A percentile compares a stretch with the other conserved stretches of the same genome.
phyloP scores from a whole-genome alignment of 2,113 vertebrate genomes.

The Garra rufa region DNA sequence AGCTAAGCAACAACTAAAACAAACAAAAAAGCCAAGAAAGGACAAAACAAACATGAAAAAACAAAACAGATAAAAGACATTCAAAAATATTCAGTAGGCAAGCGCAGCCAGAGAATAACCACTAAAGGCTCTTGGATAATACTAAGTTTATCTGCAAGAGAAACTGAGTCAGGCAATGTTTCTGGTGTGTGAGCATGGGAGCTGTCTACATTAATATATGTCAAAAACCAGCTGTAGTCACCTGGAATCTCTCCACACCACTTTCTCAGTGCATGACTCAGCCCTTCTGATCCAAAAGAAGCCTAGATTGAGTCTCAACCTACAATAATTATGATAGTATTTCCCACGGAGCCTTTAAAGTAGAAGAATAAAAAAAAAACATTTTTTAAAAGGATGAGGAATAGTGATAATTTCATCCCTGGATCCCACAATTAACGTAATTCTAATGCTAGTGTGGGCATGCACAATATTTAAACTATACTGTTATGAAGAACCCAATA shows the following conservation, averaged over 20 bases:
- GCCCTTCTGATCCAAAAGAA: neutral
- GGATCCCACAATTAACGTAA: neutral
- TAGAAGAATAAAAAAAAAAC: neutral
- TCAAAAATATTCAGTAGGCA: too few relatives aligned
- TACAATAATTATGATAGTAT: neutral
- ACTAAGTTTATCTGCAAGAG: neutral
- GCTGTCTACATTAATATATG: neutral
- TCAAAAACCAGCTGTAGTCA: neutral
- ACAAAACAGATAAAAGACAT: too few relatives aligned
- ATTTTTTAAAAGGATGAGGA: neutral
- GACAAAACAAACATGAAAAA: too few relatives aligned
- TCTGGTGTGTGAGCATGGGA: neutral
- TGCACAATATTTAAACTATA: neutral
- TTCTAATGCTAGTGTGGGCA: neutral
- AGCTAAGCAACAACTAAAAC: too few relatives aligned
- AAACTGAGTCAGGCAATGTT: neutral
- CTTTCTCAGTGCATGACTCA: neutral
- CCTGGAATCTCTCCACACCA: neutral
- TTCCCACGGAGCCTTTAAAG: neutral
- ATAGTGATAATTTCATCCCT: neutral
- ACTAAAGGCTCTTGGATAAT: neutral
- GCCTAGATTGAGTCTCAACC: neutral
- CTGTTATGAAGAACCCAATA: neutral
- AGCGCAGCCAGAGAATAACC: too few relatives aligned
- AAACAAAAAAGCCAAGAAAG: too few relatives aligned